Base-by-base conservation (phyloP, 2,797 vertebrate species). In the Stomatorhinus walkeri region DNA sequence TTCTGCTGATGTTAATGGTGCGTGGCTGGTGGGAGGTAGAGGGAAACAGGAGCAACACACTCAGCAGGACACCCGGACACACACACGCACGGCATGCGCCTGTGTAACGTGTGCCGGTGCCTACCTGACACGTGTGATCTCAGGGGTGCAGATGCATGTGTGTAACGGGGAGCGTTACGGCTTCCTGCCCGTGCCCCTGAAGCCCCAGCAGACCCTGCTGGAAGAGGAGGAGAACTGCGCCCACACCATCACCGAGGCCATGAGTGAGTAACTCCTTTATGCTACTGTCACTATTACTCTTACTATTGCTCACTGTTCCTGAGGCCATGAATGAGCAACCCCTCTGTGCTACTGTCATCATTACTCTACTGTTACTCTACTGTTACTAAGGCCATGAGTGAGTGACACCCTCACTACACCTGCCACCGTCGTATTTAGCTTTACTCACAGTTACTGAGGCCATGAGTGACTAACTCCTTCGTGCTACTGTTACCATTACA, bases 151-250 rank as follows among this genome's bases (percentile, higher is more conserved):
- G 95, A 98, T 99, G 98, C 96, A 97, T 81, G 91, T 99, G 91
- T 99, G 98, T 93, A 99, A 99, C 94, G 95, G 92, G 87, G 97
- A 98, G 40, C 97, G 97, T 93, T 99, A 98, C 0, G 98, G 98
- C 6, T 97, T 97, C 93, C 96, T 99, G 86, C 97, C 97, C 1
- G 96, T 99, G 89, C 98, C 98, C 9, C 95, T 99, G 90, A 99
- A 98, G 92, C 93, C 97, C 0, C 97, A 99, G 81, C 98, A 99
- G 91, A 96, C 90, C 0, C 94, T 98, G 56, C 95, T 97, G 3
- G 98, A 99, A n/a, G 98, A 99, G 81, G 91, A 94, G 0, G 98
- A 99, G 93, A 98, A 95, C 91, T 97, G 98, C 90, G 94, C 96
- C 93, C 98, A 99, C 61, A 96, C 94, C 90, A 92, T 95, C 88